Conservation (phyloP, 2,888 invertebrate species). For the Acleris holmiana region DNA sequence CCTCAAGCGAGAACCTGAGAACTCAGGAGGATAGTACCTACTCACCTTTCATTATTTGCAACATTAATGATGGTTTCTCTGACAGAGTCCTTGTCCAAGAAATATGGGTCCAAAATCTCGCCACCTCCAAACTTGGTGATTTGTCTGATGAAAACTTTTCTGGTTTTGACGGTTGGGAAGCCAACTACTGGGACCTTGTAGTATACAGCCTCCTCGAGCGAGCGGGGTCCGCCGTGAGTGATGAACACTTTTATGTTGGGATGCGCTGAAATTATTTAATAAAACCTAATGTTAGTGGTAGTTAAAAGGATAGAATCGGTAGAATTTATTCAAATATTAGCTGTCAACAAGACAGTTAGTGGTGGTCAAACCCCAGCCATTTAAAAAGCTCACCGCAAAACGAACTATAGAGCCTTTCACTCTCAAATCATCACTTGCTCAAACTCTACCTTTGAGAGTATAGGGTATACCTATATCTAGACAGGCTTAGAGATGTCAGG, state of each 20-base stretch:
- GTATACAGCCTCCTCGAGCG: conserved; percentile 76
- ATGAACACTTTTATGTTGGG: conserved; percentile 74
- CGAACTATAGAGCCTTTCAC: no score
- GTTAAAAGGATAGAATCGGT: not conserved
- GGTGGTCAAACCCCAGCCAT: no score
- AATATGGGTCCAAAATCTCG: conserved; percentile 66
- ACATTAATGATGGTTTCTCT: conserved; percentile 60
- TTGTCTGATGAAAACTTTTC: conserved; percentile 67
- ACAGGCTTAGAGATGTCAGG: no score
- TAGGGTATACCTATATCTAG: no score
- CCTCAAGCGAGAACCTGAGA: no score
- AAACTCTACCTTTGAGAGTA: no score
- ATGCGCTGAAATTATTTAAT: conserved; percentile 60
- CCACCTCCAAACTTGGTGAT: conserved; percentile 68
- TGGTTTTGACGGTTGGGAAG: conserved; percentile 65
- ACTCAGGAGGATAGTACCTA: no score
- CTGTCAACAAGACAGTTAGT: not conserved
- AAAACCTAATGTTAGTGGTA: no score
- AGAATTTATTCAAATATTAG: conserved; percentile 1
- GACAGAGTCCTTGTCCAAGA: conserved; percentile 63
- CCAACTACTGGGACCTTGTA: conserved; percentile 74
- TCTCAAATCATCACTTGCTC: no score
- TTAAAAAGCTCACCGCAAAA: no score
- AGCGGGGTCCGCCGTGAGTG: conserved; percentile 73
- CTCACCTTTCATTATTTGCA: conserved; percentile 60